A percentile compares a stretch with the other conserved stretches of the same genome.
Conservation (phyloP, 2,113 vertebrate genomes). For the Salvelinus fontinalis region DNA sequence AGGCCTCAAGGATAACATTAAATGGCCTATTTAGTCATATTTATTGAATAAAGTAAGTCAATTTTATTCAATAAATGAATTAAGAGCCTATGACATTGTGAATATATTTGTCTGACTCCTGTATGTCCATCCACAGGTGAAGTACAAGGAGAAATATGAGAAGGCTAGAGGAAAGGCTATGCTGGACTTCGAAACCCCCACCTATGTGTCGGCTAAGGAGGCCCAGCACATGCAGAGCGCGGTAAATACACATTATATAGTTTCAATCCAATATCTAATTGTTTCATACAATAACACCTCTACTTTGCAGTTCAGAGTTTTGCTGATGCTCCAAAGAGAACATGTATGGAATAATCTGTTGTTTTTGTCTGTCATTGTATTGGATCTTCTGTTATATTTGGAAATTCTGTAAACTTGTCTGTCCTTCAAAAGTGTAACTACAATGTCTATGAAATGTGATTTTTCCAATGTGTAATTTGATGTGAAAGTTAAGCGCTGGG, state of each 20-base stretch:
- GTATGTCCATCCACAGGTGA: slow-evolving; percentile 79
- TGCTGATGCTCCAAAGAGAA: neutral
- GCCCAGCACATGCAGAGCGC: slow-evolving; percentile 98
- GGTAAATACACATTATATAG: slow-evolving; percentile 66
- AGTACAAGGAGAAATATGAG: slow-evolving; percentile 98
- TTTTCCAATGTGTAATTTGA: neutral
- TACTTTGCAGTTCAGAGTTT: neutral
- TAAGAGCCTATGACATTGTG: neutral
- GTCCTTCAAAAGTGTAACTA: neutral
- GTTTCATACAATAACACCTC: neutral
- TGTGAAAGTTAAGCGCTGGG: neutral
- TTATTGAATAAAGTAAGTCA: neutral
- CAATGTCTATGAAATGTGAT: neutral
- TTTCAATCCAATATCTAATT: neutral
- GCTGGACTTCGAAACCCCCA: slow-evolving; percentile 98
- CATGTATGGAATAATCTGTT: slow-evolving; percentile 63
- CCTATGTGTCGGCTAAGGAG: slow-evolving; percentile 92
- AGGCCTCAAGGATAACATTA: neutral
- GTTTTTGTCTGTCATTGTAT: neutral
- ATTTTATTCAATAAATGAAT: too few species aligned
- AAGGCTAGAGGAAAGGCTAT: slow-evolving; percentile 94
- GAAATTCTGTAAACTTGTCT: neutral
- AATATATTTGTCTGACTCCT: slow-evolving; percentile 6
- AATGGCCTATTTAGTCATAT: neutral
- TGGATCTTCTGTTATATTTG: neutral